phyloP scores from a whole-genome alignment of 2,113 vertebrate species.

The Clarias batrachus region DNA sequence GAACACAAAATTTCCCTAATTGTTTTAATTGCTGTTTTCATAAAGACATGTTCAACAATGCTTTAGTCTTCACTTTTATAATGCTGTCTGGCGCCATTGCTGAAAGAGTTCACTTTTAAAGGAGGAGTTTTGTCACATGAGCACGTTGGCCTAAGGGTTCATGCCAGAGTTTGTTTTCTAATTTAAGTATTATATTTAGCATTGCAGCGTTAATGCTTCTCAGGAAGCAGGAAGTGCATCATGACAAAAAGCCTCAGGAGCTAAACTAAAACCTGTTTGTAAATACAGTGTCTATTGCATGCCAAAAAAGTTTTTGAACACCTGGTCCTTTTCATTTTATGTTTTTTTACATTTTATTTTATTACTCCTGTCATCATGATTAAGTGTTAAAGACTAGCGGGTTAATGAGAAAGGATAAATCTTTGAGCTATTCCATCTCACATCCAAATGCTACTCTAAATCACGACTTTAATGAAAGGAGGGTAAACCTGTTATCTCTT shows the following conservation, averaged over 20 bases:
- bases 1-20: background rate
- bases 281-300: background rate
- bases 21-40: background rate
- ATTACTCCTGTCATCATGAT: background rate
- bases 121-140: background rate
- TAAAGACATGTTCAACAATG: background rate
- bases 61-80: background rate
- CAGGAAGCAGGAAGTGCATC: background rate
- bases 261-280: slow-evolving; percentile 7
- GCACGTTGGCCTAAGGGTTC: background rate
- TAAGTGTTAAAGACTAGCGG: too few species aligned
- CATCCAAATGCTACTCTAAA: background rate
- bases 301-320: background rate
- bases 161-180: background rate
- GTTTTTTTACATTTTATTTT: background rate
- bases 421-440: background rate
- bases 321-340: background rate
- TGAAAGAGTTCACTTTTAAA: background rate
- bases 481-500: background rate
- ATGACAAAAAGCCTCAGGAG: background rate
- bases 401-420: too few species aligned
- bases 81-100: background rate
- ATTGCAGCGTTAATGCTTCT: background rate
- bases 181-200: background rate
- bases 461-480: background rate